Conservation (phyloP, 2,113 vertebrate genomes). For the Gallinago undulata region DNA sequence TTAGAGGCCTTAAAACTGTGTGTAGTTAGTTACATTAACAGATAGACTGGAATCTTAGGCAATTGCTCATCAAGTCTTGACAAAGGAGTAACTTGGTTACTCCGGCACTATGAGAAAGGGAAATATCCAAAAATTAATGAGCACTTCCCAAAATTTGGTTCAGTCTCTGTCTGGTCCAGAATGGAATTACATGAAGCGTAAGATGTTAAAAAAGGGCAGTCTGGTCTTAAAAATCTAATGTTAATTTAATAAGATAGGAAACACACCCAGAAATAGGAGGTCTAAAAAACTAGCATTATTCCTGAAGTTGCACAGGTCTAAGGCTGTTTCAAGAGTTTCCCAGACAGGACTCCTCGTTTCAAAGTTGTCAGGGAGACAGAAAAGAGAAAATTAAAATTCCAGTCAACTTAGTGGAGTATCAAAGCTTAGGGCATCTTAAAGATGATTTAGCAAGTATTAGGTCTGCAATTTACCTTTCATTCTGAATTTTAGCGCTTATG, state of each 20-base stretch:
- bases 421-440: neutral
- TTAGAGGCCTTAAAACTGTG: neutral
- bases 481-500: neutral
- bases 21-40: neutral
- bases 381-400: neutral
- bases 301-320: neutral
- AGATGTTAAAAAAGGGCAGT: fast-evolving
- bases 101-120: neutral
- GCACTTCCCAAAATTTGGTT: neutral
- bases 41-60: neutral
- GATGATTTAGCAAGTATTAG: neutral
- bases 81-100: neutral
- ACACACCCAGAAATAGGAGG: neutral
- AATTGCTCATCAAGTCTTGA: neutral
- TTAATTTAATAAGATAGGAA: neutral
- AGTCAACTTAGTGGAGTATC: neutral
- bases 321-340: neutral
- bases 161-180: neutral
- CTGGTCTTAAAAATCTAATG: neutral
- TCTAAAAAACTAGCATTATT: neutral
- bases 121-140: neutral
- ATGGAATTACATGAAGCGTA: neutral
- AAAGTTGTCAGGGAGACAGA: neutral
- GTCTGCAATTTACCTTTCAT: neutral
- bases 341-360: neutral